Evolutionary conservation across 2,888 invertebrate genomes (phyloP).

Genomic region (Apotomis turbidana): DNA sequence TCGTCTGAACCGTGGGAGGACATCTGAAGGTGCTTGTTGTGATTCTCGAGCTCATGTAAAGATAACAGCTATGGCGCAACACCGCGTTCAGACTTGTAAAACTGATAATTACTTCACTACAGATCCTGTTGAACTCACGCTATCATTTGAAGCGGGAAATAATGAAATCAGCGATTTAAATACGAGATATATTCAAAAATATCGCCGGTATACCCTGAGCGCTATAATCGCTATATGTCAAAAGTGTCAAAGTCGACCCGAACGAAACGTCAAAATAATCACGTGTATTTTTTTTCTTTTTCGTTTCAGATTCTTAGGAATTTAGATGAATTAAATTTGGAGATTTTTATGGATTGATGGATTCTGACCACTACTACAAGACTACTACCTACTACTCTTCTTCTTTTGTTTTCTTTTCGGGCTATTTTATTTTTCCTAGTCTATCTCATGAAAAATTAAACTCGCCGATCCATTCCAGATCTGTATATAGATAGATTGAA

Average conservation of each 20-base stretch:
- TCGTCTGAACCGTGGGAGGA: conserved; percentile 66
- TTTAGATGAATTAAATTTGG: conserved; percentile 1
- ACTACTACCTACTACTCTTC: no score
- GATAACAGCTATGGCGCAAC: conserved; percentile 57
- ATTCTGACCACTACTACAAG: no score
- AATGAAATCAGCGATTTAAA: conserved; percentile 35
- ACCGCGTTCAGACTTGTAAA: conserved; percentile 22
- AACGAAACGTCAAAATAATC: conserved; percentile 23
- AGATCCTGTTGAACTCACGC: conserved; percentile 17
- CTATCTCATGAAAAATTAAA: no score
- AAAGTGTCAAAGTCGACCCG: conserved; percentile 10
- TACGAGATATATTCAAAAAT: conserved; percentile 39
- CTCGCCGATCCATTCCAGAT: no score
- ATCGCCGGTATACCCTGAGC: conserved; percentile 36
- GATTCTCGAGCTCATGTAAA: conserved; percentile 51
- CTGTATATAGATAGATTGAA: no score
- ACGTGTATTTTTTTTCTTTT: conserved; percentile 25
- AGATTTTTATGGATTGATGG: no score
- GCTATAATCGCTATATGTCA: conserved; percentile 14
- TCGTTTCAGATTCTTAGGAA: not conserved
- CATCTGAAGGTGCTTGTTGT: conserved; percentile 55
- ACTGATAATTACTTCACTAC: conserved; percentile 19
- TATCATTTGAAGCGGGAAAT: not conserved
- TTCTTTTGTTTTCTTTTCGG: no score
- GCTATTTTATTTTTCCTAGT: no score